Conservation (phyloP, 2,888 invertebrate genomes). For the Pyrochroa serraticornis region DNA sequence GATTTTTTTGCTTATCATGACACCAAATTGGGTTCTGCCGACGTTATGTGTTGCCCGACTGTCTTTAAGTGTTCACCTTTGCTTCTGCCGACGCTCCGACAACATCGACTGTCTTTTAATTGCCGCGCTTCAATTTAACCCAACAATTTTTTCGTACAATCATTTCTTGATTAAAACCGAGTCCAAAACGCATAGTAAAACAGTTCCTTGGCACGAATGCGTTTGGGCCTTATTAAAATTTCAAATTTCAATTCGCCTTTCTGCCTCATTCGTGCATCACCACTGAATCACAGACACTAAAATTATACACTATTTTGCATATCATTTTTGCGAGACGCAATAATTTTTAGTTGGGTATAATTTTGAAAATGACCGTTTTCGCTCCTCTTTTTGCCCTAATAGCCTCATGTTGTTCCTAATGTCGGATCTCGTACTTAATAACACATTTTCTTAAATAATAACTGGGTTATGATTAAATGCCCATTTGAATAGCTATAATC, state of each 20-base stretch:
- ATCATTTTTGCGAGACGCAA: constrained; percentile 57
- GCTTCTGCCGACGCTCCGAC: constrained; percentile 31
- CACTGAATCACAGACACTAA: constrained; percentile 56
- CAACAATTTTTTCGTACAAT: constrained; percentile 28
- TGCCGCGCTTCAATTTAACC: constrained; percentile 15
- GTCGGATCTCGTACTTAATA: constrained; percentile 47
- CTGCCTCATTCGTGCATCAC: constrained; percentile 50
- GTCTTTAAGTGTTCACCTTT: constrained; percentile 31
- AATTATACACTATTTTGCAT: constrained; percentile 58
- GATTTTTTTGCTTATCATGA: constrained; percentile 39
- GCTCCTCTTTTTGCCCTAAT: constrained; percentile 48
- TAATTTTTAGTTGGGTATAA: constrained; percentile 56
- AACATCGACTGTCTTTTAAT: constrained; percentile 22
- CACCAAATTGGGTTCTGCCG: constrained; percentile 35
- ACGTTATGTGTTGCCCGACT: constrained; percentile 36
- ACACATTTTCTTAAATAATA: constrained; percentile 45
- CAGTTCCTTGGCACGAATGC: constrained; percentile 55
- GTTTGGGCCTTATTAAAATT: constrained; percentile 55
- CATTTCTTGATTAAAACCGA: constrained; percentile 17
- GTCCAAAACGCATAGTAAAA: constrained; percentile 47
- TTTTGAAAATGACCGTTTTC: constrained; percentile 53
- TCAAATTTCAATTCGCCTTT: constrained; percentile 47
- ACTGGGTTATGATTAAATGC: constrained; percentile 47
- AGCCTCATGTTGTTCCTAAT: constrained; percentile 43
- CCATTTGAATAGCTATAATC: constrained; percentile 44